A percentile compares a stretch with the other conserved stretches of the same genome.
These are phyloP conservation scores for Clivina fossor DNA, from an alignment of 2,888 invertebrate genomes.

Conservation along the genomic window DNA sequence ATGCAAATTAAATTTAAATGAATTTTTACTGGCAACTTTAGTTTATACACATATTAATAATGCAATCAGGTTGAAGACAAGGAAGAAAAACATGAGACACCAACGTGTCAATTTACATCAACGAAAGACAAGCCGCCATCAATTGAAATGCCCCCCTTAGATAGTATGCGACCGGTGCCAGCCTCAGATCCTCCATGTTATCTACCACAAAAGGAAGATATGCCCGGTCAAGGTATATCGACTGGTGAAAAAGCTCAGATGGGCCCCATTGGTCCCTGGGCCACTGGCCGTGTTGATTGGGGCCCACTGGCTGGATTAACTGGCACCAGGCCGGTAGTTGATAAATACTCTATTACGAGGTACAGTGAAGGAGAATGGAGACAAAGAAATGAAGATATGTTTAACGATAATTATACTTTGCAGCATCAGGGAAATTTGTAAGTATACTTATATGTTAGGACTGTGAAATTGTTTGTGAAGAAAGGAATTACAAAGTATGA, in stretches of 20 bases:
- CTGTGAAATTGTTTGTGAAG: no score
- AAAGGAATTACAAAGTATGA: no score
- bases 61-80: not conserved
- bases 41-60: no score
- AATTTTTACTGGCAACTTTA: no score
- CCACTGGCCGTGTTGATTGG: conserved; percentile 74
- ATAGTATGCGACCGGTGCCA: conserved; percentile 15
- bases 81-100: conserved; percentile 12
- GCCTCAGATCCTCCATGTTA: conserved; percentile 54
- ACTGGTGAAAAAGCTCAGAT: conserved; percentile 47
- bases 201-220: conserved; percentile 59
- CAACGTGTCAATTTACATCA: conserved; percentile 9
- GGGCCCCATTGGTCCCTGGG: conserved; percentile 65
- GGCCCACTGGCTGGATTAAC: conserved; percentile 69
- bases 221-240: conserved; percentile 45
- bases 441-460: conserved; percentile 31
- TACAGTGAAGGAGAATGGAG: conserved; percentile 77
- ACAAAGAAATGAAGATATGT: conserved; percentile 58
- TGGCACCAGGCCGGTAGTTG: conserved; percentile 72
- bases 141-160: conserved; percentile 1
- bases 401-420: conserved; percentile 53
- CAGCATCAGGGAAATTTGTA: conserved; percentile 49
- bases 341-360: conserved; percentile 73
- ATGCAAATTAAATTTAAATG: no score
- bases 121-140: not conserved